Evolutionary conservation across 2,888 invertebrate species (phyloP), one percentile per base, ranked within the genome.

Genomic region (Apamea sordens): DNA sequence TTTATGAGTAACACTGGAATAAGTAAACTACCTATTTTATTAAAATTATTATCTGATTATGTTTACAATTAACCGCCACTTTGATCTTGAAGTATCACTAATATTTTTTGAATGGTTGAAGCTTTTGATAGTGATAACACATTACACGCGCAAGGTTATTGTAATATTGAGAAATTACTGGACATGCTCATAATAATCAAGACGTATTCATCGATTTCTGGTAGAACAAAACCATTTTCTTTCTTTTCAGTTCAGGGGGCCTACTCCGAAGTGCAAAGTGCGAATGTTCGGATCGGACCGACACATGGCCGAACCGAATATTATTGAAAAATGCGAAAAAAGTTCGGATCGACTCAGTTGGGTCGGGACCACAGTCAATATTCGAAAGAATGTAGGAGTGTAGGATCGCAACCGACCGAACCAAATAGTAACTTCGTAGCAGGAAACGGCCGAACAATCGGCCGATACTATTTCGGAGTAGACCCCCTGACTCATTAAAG

Each of bases 1-100:
- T 47, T 84, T 63, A 28, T 36, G 65, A 32, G 50, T 77, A 77
- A 85, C 64, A 67, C 70, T 77, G 70, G 32, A 36, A 47, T 68
- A 72, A 80, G 65, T 59, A 65, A 70, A 74, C n/a, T 63, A 76
- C 10, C 1, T 41, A 73, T 15, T 32, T 59, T 70, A n/a, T 65
- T 65, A 41, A 32, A 32, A 50, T 65, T 53, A 70, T 65, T 65
- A 70, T 82, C 82, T 68, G 47, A 65, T 68, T 59, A 68, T 73
- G 68, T 75, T 78, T 82, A 78, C 56, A 82, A 75, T 53, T 44
- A 64, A 28, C 36, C 59, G 18, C 64, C 56, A 73, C 28, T 65
- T 41, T 82, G 71, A 81, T 74, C 81, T 77, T 65, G 63, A 63
- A 73, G 11, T 73, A 44, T 65, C 11, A 50, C 18, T 11, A 50